Evolutionary conservation across 2,888 invertebrate species (phyloP), one percentile per base, ranked within the genome.

Genomic region (Dasypolia templi): DNA sequence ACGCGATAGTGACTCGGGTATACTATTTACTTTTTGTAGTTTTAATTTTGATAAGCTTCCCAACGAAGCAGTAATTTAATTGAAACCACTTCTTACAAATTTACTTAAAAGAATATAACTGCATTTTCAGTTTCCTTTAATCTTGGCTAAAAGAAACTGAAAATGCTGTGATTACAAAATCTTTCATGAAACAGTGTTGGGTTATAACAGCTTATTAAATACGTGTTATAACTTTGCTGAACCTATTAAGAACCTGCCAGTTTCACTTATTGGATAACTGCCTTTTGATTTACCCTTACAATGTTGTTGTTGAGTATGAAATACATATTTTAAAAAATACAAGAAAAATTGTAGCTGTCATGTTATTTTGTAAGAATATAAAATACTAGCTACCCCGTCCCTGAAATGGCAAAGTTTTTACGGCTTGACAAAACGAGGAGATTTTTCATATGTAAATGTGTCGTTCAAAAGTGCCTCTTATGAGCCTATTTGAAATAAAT

Each of bases 181-280:
- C 62, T 53, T 32, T 56, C 9, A 42, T 32, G 29, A 32, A 55
- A 58, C 35, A 35, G 46, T 14, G 42, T 53, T 68, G 53, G 53
- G 32, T 71, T 85, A 58, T 42, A 66, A 61, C 71, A 82, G 67
- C 67, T 82, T 74, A 84, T 79, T 84, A 76, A 75, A 61, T 66
- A 46, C 65, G 66, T 70, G 68, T 65, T 79, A 44, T 66, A 68
- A 44, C 65, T 66, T 39, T 68, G 65, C 58, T 49, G 42, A 70
- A 49, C 32, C 78, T 82, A 85, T 85, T 86, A 82, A 62, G 58
- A 19, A 75, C 32, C 77, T 77, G 85, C 76, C 85, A 85, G 42
- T 59, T 72, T 64, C 87, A 82, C 39, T 77, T 42, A 72, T 70
- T 74, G 64, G 49, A n/a, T 9, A 56, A 53, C 2, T 17, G 56